A percentile compares a stretch with the other conserved stretches of the same genome.
Conservation (phyloP, 2,113 vertebrate genomes). For the Brachyhypopomus occidentalis region DNA sequence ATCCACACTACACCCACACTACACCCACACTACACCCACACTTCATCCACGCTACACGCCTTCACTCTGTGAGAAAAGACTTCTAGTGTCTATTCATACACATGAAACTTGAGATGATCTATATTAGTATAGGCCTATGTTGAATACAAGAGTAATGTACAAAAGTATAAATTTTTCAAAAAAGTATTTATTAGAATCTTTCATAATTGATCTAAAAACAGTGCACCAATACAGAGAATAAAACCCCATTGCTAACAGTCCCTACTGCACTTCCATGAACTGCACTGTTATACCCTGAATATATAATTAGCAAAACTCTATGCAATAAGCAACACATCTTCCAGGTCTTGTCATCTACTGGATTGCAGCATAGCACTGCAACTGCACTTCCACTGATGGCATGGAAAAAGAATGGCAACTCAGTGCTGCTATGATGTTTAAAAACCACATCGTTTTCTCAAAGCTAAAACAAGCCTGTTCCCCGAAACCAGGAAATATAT, state of each 20-base stretch:
- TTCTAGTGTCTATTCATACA: neutral
- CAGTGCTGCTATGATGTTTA: neutral
- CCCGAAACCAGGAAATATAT: neutral
- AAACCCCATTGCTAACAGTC: neutral
- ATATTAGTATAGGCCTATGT: neutral
- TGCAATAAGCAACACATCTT: slow-evolving; percentile 7
- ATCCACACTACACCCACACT: too few species aligned
- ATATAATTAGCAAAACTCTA: neutral
- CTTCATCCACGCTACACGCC: too few species aligned
- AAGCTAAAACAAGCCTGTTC: neutral
- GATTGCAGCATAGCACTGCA: neutral
- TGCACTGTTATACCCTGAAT: neutral
- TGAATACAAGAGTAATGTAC: neutral
- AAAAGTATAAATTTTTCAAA: neutral
- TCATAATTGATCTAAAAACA: slow-evolving; percentile 5
- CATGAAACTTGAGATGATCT: neutral
- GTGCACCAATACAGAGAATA: neutral
- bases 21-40: too few species aligned
- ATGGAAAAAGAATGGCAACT: neutral
- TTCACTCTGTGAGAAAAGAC: neutral
- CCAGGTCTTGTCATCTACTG: neutral
- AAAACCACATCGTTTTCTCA: neutral
- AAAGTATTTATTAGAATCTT: neutral
- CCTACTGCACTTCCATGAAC: neutral
- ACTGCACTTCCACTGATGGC: neutral